phyloP scores from a whole-genome alignment of 2,888 invertebrate species.

The Gibbula magus region DNA sequence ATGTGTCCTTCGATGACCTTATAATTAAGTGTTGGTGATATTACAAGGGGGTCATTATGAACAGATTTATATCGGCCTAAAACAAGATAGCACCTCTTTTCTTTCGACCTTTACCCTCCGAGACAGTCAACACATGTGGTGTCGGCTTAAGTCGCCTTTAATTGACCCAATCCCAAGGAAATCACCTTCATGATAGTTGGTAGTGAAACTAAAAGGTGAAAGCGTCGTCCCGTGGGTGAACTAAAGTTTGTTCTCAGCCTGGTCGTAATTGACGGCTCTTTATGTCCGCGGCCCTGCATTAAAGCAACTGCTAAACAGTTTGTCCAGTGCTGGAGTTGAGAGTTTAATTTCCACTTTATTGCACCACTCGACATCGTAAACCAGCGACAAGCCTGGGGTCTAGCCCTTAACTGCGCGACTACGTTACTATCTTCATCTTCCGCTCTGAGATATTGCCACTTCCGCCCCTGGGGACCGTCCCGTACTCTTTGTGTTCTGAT shows the following conservation, averaged over 20 bases:
- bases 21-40: too few relatives aligned
- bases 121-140: background rate
- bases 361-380: conserved; percentile 18
- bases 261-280: conserved; percentile 20
- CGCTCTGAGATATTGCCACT: background rate
- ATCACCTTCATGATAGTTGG: background rate
- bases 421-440: conserved; percentile 33
- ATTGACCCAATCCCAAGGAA: background rate
- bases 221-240: background rate
- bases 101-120: too few relatives aligned
- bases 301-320: conserved; percentile 30
- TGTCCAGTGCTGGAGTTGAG: conserved; percentile 15
- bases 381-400: background rate
- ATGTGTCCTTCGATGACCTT: too few relatives aligned
- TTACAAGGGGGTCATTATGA: too few relatives aligned
- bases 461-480: conserved; percentile 26
- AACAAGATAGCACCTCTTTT: too few relatives aligned
- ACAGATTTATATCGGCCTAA: too few relatives aligned
- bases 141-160: background rate
- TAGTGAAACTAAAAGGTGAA: background rate
- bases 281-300: conserved; percentile 23
- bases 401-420: conserved; percentile 28
- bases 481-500: conserved; percentile 33
- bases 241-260: conserved; percentile 1
- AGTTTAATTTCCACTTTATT: conserved; percentile 28